Conservation (phyloP, 1,140 invertebrate genomes). For the Brachionus rotundiformis region DNA sequence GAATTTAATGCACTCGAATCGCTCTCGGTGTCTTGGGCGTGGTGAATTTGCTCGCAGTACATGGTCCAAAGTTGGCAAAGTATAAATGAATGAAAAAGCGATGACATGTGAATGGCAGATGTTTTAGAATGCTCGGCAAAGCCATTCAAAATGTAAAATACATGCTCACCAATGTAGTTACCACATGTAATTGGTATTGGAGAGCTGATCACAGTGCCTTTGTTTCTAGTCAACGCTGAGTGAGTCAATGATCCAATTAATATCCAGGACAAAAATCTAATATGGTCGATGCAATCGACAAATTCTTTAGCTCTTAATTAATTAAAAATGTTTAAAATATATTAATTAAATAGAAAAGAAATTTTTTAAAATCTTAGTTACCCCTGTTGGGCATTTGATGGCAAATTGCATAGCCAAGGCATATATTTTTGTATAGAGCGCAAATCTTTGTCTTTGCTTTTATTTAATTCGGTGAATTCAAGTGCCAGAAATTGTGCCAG, state of each 20-base stretch:
- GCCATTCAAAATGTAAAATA: slow-evolving; percentile 86
- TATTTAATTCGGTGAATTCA: slow-evolving; percentile 75
- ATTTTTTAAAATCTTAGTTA: slow-evolving; percentile 63
- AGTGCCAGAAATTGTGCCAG: slow-evolving; percentile 89
- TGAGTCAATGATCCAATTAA: slow-evolving; percentile 88
- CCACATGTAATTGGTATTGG: slow-evolving; percentile 93
- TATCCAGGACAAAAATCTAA: slow-evolving; percentile 90
- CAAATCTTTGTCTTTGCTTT: slow-evolving; percentile 26
- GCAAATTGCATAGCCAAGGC: slow-evolving; percentile 86
- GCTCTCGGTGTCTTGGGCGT: slow-evolving; percentile 66
- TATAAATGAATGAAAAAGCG: slow-evolving; percentile 72
- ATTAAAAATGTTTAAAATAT: slow-evolving; percentile 64
- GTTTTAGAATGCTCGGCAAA: slow-evolving; percentile 91
- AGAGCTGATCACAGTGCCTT: slow-evolving; percentile 68
- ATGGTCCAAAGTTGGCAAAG: slow-evolving; percentile 88
- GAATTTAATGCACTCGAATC: slow-evolving; percentile 66
- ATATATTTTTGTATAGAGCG: slow-evolving; percentile 76
- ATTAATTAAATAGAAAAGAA: not conserved
- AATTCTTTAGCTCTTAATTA: slow-evolving; percentile 77
- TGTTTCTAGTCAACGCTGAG: slow-evolving; percentile 69
- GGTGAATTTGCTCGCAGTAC: slow-evolving; percentile 86
- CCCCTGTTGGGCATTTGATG: slow-evolving; percentile 80
- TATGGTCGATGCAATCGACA: slow-evolving; percentile 88
- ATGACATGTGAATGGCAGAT: slow-evolving; percentile 83
- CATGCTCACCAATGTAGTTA: slow-evolving; percentile 91